Base-by-base conservation (phyloP, 2,797 vertebrate genomes). In the Halcyon badia region DNA sequence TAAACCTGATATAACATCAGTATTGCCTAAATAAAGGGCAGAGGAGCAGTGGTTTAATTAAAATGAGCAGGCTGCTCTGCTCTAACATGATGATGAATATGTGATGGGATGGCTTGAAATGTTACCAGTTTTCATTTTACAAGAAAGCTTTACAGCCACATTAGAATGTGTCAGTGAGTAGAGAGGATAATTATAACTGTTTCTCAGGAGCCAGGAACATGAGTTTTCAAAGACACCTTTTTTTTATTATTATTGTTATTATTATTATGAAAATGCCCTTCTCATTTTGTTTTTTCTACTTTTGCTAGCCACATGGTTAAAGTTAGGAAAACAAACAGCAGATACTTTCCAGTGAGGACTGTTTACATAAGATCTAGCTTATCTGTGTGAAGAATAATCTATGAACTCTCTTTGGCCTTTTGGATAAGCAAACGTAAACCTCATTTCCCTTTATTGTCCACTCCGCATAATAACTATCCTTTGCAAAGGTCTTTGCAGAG, bases 391-490 rank as follows among this genome's bases (percentile, higher is more conserved):
- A 92, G 96, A 96, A 93, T 96, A 96, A 96, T 96, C 86, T 91
- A 37, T 96, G 92, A 97, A 96, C 94, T 96, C 90, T 90, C 81
- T 72, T 83, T 95, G 96, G 96, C 88, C 97, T 97, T 93, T 96
- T 94, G 95, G 81, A 93, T 96, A 96, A 96, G 95, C 93, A 95
- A 92, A 95, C 8, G 31, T 66, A 96, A 97, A 95, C 87, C 75
- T 95, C 89, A 86, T 93, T 97, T 97, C 95, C 97, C 90, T 94
- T 97, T 93, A 96, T 94, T 96, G 94, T 94, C 96, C 88, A 89
- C 81, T 89, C 96, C 54, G 78, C 1, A 4, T 90, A 93, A 96
- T 93, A 93, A 89, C 72, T 76, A 66, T 70, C 82, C 73, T 90
- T 96, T 83, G 77, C 75, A 88, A 91, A 92, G 77, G 89, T 85